Conservation (phyloP, 2,888 invertebrate genomes). For the Metacarcinus magister region DNA sequence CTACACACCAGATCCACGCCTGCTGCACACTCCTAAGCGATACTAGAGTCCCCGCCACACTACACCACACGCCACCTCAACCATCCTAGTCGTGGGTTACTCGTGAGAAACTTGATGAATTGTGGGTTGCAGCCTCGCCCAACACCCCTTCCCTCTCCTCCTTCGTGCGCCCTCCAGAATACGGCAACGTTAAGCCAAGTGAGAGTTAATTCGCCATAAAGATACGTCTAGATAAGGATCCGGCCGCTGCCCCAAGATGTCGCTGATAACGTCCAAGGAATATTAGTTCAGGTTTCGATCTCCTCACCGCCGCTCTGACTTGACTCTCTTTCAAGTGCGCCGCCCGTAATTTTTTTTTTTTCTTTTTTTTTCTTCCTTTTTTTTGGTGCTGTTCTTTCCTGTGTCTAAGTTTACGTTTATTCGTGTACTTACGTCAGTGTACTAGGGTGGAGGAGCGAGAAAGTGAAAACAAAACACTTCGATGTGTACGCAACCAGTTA, state of each 20-base stretch:
- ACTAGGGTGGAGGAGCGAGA: neutral
- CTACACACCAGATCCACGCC: slow-evolving; percentile 10
- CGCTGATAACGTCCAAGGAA: slow-evolving; percentile 29
- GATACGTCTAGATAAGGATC: slow-evolving; percentile 10
- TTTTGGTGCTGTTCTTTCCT: neutral
- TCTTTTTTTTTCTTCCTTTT: neutral
- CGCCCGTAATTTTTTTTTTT: neutral
- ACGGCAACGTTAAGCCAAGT: neutral
- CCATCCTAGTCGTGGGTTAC: neutral
- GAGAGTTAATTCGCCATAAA: slow-evolving; percentile 48
- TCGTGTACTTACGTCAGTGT: slow-evolving; percentile 21
- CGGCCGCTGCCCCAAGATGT: neutral
- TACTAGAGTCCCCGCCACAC: neutral
- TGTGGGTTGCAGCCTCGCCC: neutral
- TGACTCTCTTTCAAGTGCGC: neutral
- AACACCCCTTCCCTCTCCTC: neutral
- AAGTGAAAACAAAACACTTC: slow-evolving; percentile 20
- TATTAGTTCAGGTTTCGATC: slow-evolving; percentile 47
- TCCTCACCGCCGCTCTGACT: neutral
- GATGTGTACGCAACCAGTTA: neutral
- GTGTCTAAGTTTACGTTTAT: neutral
- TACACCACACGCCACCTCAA: neutral
- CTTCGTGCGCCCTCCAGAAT: neutral
- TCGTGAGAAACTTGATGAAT: neutral
- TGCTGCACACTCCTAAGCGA: slow-evolving; percentile 4